phyloP scores from a whole-genome alignment of 2,113 vertebrate species.

The Pipa parva region DNA sequence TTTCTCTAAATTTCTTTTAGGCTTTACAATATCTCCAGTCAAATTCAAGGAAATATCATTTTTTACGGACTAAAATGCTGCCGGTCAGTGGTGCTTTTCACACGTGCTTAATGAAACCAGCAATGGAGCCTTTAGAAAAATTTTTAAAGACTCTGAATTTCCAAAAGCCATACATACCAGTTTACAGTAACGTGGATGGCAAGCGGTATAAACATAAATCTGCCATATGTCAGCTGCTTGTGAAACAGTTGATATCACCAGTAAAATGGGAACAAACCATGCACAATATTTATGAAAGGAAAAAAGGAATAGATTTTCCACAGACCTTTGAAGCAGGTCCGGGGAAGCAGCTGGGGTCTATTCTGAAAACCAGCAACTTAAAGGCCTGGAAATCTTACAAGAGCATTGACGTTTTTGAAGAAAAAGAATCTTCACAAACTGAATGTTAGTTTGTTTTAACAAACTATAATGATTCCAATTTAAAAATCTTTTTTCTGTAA shows the following conservation, averaged over 20 bases:
- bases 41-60: constrained; percentile 69
- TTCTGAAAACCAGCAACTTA: constrained; percentile 80
- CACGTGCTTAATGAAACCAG: constrained; percentile 79
- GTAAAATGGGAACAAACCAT: constrained; percentile 94
- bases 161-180: constrained; percentile 70
- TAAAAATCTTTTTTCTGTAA: no score
- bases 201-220: constrained; percentile 70
- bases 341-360: constrained; percentile 77
- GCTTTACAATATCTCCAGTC: constrained; percentile 83
- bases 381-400: constrained; percentile 78
- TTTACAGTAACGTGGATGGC: constrained; percentile 82
- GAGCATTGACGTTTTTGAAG: constrained; percentile 61
- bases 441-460: not conserved
- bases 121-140: constrained; percentile 66
- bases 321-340: constrained; percentile 84
- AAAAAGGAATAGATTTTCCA: constrained; percentile 73
- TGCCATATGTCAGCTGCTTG: constrained; percentile 70
- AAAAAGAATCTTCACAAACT: not conserved
- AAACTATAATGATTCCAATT: not conserved
- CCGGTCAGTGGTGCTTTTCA: constrained; percentile 91
- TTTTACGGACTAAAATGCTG: constrained; percentile 68
- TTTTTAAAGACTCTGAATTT: constrained; percentile 68
- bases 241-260: constrained; percentile 79
- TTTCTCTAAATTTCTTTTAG: constrained; percentile 53
- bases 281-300: constrained; percentile 79